Evolutionary conservation across 2,888 invertebrate species (phyloP).

Genomic region (Hipparchia sbordonii): DNA sequence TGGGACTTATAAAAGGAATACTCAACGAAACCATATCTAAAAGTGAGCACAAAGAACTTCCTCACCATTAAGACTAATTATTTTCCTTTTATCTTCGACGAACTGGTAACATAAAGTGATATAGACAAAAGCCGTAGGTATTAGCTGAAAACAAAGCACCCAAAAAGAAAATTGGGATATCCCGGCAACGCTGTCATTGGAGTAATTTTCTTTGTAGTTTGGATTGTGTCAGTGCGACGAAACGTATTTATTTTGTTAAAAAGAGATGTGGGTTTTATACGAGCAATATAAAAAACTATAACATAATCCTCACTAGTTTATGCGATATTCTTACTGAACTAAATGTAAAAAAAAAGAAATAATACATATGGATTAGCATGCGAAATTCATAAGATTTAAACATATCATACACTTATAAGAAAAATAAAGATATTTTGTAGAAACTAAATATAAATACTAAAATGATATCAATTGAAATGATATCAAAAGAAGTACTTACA

Average conservation of each 20-base stretch:
- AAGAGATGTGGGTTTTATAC: conserved; percentile 2
- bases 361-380: too few relatives aligned
- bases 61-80: conserved; percentile 36
- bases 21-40: neutral
- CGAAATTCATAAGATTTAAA: too few relatives aligned
- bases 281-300: neutral
- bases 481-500: conserved; percentile 56
- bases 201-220: conserved; percentile 65
- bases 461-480: neutral
- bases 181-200: conserved; percentile 55
- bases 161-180: conserved; percentile 61
- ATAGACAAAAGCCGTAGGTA: conserved; percentile 37
- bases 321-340: too few relatives aligned
- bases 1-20: neutral
- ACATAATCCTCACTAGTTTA: neutral
- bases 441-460: neutral
- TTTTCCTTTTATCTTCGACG: conserved; percentile 39
- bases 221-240: conserved; percentile 36
- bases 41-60: conserved; percentile 23
- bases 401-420: neutral
- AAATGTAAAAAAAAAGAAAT: too few relatives aligned
- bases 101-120: conserved; percentile 35
- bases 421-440: neutral
- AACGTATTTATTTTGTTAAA: conserved; percentile 21
- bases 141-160: conserved; percentile 59